Conservation (phyloP, 1,140 invertebrate species). For the Saccostrea glomerata region DNA sequence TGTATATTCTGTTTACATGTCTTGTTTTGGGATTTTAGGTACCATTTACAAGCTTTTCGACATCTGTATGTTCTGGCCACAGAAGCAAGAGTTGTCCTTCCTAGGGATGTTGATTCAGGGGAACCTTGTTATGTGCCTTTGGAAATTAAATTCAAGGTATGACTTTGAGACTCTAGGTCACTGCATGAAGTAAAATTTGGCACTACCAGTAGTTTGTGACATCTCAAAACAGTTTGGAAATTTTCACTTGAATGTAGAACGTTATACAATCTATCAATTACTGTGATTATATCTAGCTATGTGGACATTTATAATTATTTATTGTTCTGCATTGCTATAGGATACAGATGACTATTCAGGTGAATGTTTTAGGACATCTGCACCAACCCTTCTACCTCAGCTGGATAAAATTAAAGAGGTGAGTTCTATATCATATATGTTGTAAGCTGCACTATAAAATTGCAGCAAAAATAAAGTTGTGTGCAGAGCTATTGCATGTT, state of each 20-base stretch:
- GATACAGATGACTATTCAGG: constrained; percentile 80
- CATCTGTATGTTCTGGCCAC: constrained; percentile 97
- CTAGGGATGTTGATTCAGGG: constrained; percentile 88
- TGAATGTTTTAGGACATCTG: constrained; percentile 81
- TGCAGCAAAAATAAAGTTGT: too few relatives aligned
- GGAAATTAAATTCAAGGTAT: constrained; percentile 81
- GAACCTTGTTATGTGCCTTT: constrained; percentile 88
- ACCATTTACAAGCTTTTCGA: constrained; percentile 96
- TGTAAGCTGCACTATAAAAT: too few relatives aligned
- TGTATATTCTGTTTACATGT: constrained; percentile 93
- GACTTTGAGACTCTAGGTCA: background rate
- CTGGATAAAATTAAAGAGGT: constrained; percentile 87
- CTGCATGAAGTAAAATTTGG: background rate
- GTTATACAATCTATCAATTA: too few relatives aligned
- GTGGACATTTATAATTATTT: background rate
- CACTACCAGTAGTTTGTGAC: background rate
- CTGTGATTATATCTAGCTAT: too few relatives aligned
- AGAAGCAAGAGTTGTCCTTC: constrained; percentile 92
- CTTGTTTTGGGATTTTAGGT: constrained; percentile 80
- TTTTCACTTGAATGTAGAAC: background rate
- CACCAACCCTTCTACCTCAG: constrained; percentile 93
- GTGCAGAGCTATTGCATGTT: too few relatives aligned
- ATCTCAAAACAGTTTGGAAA: background rate
- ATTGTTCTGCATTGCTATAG: constrained; percentile 74
- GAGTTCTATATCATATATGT: too few relatives aligned